A percentile compares a stretch with the other conserved stretches of the same genome.
These are phyloP conservation scores for Gila orcuttii DNA, from an alignment of 2,113 vertebrate genomes.

Conservation along the genomic window DNA sequence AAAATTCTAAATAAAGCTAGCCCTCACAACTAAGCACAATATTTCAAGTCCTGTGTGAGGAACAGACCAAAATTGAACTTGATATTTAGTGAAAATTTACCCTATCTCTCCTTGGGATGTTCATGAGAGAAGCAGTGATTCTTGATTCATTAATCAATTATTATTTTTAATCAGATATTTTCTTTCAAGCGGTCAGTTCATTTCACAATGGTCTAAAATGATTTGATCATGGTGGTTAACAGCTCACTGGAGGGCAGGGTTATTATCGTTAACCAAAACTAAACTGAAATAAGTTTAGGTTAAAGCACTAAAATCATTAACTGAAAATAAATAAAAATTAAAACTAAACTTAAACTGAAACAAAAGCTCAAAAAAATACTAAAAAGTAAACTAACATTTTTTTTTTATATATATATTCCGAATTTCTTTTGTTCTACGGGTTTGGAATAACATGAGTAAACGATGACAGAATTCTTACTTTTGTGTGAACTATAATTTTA, in stretches of 20 bases:
- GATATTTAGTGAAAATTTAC: neutral
- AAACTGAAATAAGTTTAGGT: too few species aligned
- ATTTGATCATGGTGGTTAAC: neutral
- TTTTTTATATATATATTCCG: too few species aligned
- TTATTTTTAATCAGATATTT: neutral
- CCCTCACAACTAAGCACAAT: neutral
- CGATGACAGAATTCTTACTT: neutral
- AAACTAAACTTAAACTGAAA: too few species aligned
- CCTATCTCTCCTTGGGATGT: neutral
- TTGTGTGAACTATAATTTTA: neutral
- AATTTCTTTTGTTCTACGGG: neutral
- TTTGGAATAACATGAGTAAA: neutral
- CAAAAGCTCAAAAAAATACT: too few species aligned
- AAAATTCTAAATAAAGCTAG: slow-evolving; percentile 54
- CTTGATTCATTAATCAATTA: neutral
- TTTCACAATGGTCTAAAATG: neutral
- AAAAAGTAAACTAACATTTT: too few species aligned
- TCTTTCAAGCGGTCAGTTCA: neutral
- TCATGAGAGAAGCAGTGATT: neutral
- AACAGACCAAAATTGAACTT: too few species aligned
- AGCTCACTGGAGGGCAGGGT: neutral
- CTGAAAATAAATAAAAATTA: too few species aligned
- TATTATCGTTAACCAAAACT: too few species aligned
- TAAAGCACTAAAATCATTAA: too few species aligned
- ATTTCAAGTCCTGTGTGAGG: neutral